Evolutionary conservation across 2,113 vertebrate genomes (phyloP).

Genomic region (Hemicordylus capensis): DNA sequence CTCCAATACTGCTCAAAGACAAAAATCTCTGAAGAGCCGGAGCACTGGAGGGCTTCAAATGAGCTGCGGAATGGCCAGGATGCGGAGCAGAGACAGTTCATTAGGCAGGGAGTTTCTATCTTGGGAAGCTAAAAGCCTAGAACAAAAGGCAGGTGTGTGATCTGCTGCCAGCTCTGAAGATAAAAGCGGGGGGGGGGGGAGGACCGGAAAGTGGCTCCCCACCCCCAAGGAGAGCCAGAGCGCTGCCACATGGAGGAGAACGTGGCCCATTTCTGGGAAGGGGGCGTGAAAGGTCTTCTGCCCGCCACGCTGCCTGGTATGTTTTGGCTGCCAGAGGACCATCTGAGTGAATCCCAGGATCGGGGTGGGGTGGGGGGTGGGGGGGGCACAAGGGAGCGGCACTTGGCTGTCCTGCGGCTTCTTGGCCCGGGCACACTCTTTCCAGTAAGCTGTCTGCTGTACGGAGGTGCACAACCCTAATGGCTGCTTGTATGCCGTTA

Average conservation of each 20-base stretch:
- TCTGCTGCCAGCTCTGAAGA: fast-evolving
- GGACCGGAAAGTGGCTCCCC: background rate
- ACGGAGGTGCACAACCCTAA: constrained; percentile 86
- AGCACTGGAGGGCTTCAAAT: constrained; percentile 38
- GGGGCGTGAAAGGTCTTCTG: too few relatives aligned
- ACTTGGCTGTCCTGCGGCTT: constrained; percentile 45
- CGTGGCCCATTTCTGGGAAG: constrained; percentile 12
- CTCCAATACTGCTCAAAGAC: constrained; percentile 30
- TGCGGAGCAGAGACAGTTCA: constrained; percentile 34
- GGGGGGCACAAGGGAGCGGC: constrained; percentile 46
- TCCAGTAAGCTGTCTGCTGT: constrained; percentile 82
- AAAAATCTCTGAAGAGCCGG: constrained; percentile 25
- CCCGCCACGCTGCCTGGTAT: constrained; percentile 57
- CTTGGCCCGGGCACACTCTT: constrained; percentile 77
- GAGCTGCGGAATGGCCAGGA: constrained; percentile 46
- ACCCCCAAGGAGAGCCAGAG: background rate
- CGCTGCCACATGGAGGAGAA: constrained; percentile 25
- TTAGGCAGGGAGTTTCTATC: constrained; percentile 30
- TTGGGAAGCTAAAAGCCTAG: constrained; percentile 42
- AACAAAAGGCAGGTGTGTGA: constrained; percentile 11
- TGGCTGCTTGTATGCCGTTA: constrained; percentile 90
- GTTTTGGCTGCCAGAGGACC: constrained; percentile 30
- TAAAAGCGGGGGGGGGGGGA: background rate
- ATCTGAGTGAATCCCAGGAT: too few relatives aligned
- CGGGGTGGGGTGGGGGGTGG: background rate